Base-by-base conservation (phyloP, 1,140 invertebrate species). In the Fragariocoptes setiger region DNA sequence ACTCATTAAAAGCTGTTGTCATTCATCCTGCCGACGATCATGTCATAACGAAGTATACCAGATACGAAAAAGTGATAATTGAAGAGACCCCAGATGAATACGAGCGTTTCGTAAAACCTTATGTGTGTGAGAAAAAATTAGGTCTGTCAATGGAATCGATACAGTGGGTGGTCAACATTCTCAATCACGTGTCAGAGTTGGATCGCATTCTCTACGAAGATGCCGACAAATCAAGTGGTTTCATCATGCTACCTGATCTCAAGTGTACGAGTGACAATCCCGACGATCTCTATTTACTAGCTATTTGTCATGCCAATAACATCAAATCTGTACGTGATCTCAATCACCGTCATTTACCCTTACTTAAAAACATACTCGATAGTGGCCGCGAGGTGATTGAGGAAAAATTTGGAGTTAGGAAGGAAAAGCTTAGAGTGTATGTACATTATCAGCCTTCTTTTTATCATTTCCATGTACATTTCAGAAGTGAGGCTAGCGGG, bases 361-460 rank as follows among this genome's bases (percentile, higher is more conserved):
- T 94, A 18, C 56, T 94, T 36, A 70, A 67, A 54, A 85, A 85
- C 54, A 70, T 94, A 42, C 58, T 66, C 19, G 59, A 69, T 22
- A 70, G 71, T 51, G 71, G 70, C 49, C 62, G 76, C 66, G 62
- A 67, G 54, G 69, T 67, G 5, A 79, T 94, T 37, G 50, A 61
- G 39, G 64, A 80, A 19, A 78, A 77, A 49, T 94, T 76, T 57
- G 66, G 68, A 3, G 43, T 92, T 4, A n/a, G 25, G 8, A 56
- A 65, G 17, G 65, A 65, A 38, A 70, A 80, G 53, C 53, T 92
- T 16, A 65, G 82, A 38, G 49, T 58, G 4, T 94, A 80, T 57
- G 57, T 94, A 3, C 88, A 95, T 55, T 95, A 95, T 59, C 83
- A 85, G 53, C 88, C 88, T 3, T 82, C 82, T 0, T 94, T 83